A percentile compares a stretch with the other conserved stretches of the same genome.
These are phyloP conservation scores for Meteorus sp. DNA, from an alignment of 1,140 invertebrate species.

Conservation along the genomic window DNA sequence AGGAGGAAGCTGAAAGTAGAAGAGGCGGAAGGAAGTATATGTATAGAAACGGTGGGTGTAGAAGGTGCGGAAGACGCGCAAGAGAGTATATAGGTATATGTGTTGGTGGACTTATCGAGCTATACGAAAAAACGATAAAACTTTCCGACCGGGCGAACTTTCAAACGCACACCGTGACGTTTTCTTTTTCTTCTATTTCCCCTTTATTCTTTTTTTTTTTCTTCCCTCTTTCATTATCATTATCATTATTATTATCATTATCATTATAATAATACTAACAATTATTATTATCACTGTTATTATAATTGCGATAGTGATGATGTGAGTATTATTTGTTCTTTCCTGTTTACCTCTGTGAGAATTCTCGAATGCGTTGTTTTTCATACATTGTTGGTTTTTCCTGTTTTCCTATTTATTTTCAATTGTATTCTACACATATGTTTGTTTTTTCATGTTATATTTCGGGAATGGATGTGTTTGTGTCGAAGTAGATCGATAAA, in stretches of 20 bases:
- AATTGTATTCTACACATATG: too few species aligned
- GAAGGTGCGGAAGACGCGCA: neutral
- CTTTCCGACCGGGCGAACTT: constrained; percentile 21
- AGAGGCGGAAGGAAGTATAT: neutral
- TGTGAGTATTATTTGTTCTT: too few species aligned
- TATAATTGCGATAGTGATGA: too few species aligned
- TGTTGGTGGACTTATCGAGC: constrained; percentile 17
- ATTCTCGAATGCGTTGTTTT: too few species aligned
- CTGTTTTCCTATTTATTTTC: too few species aligned
- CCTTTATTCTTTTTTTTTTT: neutral
- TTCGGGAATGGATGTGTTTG: too few species aligned
- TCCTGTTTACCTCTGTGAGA: too few species aligned
- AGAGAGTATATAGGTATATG: neutral
- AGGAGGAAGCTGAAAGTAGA: neutral
- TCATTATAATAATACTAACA: neutral
- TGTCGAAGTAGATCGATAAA: too few species aligned
- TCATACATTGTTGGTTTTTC: too few species aligned
- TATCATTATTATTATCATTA: neutral
- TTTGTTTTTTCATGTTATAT: too few species aligned
- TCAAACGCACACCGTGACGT: constrained; percentile 8
- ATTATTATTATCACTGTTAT: too few species aligned
- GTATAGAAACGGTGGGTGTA: neutral
- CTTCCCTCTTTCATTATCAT: neutral
- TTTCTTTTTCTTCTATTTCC: constrained; percentile 6
- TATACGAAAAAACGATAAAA: constrained; percentile 26